These are phyloP conservation scores for Erebia palarica DNA, from an alignment of 2,888 invertebrate genomes.

Conservation along the genomic window DNA sequence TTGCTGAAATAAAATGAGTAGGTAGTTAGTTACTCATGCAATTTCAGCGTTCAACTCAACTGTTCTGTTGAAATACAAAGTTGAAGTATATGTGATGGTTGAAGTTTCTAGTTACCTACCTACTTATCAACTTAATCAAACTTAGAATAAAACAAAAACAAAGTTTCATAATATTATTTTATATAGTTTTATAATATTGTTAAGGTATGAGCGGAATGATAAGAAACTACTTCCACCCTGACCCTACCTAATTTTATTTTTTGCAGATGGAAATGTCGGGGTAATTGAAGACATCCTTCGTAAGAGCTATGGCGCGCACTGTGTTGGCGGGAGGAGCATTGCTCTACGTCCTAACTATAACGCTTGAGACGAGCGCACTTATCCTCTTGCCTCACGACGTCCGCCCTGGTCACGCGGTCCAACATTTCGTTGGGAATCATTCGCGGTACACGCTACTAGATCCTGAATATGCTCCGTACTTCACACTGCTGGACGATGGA, in stretches of 20 bases:
- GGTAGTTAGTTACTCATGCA: background rate
- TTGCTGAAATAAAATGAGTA: too few species aligned
- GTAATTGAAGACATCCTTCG: slow-evolving; percentile 53
- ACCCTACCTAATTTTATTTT: slow-evolving; percentile 30
- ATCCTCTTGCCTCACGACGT: slow-evolving; percentile 94
- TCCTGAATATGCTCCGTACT: slow-evolving; percentile 91
- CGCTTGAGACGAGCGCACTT: slow-evolving; percentile 64
- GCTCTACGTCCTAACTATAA: slow-evolving; percentile 65
- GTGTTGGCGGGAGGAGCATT: slow-evolving; percentile 70
- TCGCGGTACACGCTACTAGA: slow-evolving; percentile 84
- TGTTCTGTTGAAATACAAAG: background rate
- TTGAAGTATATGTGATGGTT: too few species aligned
- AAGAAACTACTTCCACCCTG: background rate
- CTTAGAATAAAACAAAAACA: background rate
- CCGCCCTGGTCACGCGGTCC: slow-evolving; percentile 93
- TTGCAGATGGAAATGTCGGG: slow-evolving; percentile 74
- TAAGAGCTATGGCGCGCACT: slow-evolving; percentile 65
- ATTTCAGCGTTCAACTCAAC: background rate
- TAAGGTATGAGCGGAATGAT: background rate
- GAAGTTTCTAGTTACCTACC: background rate
- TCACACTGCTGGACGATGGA: slow-evolving; percentile 93
- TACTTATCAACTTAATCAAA: background rate
- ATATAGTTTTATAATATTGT: background rate
- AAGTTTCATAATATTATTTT: too few species aligned
- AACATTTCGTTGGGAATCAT: slow-evolving; percentile 86